phyloP scores from a whole-genome alignment of 2,113 vertebrate species.

The Pavo muticus region DNA sequence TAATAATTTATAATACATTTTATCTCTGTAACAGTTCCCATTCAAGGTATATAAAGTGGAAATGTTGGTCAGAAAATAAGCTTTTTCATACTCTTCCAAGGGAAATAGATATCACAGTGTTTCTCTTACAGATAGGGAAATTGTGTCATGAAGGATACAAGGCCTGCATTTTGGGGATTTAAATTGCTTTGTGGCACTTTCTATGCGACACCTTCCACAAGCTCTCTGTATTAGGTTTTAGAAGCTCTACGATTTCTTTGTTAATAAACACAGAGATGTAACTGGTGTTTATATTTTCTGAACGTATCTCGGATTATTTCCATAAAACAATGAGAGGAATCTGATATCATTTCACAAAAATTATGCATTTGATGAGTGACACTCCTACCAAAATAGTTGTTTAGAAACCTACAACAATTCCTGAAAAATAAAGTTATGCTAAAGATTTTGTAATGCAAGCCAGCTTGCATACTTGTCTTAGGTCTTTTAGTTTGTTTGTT shows the following conservation, averaged over 20 bases:
- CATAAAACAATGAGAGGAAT: neutral
- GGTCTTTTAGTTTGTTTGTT: too few species aligned
- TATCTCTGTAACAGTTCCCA: neutral
- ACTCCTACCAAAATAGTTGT: neutral
- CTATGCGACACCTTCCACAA: neutral
- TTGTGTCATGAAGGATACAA: neutral
- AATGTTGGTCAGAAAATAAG: neutral
- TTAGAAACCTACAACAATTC: neutral
- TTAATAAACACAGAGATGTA: neutral
- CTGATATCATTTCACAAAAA: neutral
- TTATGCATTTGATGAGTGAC: neutral
- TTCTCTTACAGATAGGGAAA: neutral
- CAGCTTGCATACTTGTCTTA: neutral
- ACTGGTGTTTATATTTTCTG: neutral
- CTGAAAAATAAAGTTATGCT: neutral
- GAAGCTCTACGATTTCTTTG: neutral
- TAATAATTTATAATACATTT: slow-evolving; percentile 27
- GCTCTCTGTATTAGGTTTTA: neutral
- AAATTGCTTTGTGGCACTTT: neutral
- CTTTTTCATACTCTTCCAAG: neutral
- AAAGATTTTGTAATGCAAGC: neutral
- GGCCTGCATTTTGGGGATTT: neutral
- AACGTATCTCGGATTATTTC: neutral
- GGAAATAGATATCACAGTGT: neutral
- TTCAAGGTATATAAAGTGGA: neutral